phyloP scores from a whole-genome alignment of 2,888 invertebrate genomes.

The Notocelia uddmanniana region DNA sequence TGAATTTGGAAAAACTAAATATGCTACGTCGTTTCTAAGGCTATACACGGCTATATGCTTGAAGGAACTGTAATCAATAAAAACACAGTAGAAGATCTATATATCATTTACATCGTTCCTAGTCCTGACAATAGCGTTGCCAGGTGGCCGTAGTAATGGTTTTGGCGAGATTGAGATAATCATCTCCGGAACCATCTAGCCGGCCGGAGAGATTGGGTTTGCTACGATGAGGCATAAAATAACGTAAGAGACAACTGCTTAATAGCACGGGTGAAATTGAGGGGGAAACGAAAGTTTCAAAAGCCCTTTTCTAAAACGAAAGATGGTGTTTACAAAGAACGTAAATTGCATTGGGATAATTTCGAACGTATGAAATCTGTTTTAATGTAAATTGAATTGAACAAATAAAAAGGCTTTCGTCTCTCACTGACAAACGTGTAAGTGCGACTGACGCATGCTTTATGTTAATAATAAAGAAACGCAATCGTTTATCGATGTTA shows the following conservation, averaged over 20 bases:
- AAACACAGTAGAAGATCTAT: no score
- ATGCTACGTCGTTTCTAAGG: no score
- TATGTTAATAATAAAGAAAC: no score
- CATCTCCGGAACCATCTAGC: constrained; percentile 3
- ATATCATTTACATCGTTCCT: neutral
- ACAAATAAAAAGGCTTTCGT: no score
- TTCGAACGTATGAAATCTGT: neutral
- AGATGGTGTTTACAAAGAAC: neutral
- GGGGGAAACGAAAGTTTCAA: neutral
- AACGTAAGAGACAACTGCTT: neutral
- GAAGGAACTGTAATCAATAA: no score
- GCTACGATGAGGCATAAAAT: neutral
- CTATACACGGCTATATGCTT: no score
- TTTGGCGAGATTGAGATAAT: constrained; percentile 15
- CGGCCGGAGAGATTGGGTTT: constrained; percentile 9
- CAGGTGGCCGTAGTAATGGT: constrained; percentile 18
- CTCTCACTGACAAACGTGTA: no score
- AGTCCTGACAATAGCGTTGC: neutral
- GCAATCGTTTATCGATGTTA: no score
- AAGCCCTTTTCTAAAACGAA: neutral
- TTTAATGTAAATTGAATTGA: no score
- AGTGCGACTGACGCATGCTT: no score
- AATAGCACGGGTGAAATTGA: neutral
- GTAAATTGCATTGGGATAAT: neutral
- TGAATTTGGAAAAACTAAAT: no score